Evolutionary conservation across 1,140 invertebrate species (phyloP).

Genomic region (Grapholita molesta): DNA sequence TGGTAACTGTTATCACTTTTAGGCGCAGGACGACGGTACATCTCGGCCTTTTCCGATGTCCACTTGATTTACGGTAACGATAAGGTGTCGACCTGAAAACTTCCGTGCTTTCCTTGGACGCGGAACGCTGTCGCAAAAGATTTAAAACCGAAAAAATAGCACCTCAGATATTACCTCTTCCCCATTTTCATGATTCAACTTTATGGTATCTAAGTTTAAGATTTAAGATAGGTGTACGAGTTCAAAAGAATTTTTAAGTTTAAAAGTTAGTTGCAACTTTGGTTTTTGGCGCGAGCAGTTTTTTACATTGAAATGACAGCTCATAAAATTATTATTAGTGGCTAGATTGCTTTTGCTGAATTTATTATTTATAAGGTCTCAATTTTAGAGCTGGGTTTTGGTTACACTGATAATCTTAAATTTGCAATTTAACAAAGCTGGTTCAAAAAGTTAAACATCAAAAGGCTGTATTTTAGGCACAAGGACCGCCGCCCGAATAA

Average conservation of each 20-base stretch:
- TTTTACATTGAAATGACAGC: neutral
- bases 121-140: conserved; percentile 57
- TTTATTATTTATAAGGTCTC: neutral
- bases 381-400: neutral
- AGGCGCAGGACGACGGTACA: conserved; percentile 51
- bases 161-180: conserved; percentile 21
- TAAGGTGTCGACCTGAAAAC: conserved; percentile 73
- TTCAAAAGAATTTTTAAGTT: conserved; percentile 14
- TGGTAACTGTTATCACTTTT: conserved; percentile 69
- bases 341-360: neutral
- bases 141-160: conserved; percentile 68
- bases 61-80: conserved; percentile 74
- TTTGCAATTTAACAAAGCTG: neutral
- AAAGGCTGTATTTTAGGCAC: neutral
- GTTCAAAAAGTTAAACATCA: neutral
- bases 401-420: neutral
- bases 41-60: conserved; percentile 63
- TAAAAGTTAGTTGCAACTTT: conserved; percentile 4
- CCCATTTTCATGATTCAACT: conserved; percentile 17
- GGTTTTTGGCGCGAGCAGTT: neutral
- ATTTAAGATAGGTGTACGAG: conserved; percentile 13
- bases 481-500: neutral
- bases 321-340: neutral
- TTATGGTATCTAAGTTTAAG: conserved; percentile 18
- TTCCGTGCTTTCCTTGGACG: conserved; percentile 49